phyloP scores from a whole-genome alignment of 1,140 invertebrate species.

The Helicoverpa zea region DNA sequence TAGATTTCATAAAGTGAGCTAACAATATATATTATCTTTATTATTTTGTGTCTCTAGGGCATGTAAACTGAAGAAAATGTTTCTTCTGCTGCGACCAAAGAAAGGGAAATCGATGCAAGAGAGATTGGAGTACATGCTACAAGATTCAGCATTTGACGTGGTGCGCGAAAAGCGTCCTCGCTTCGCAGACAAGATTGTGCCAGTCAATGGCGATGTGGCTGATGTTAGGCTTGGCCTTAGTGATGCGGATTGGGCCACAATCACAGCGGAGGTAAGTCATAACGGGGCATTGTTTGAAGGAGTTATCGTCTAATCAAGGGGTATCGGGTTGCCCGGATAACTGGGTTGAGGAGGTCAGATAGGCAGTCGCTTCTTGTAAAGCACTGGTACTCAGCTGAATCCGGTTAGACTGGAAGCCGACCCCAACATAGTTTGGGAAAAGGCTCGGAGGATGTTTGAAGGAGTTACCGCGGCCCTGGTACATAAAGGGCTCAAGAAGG shows the following conservation, averaged over 20 bases:
- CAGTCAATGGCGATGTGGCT: conserved; percentile 53
- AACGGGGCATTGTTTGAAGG: neutral
- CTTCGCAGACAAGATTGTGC: conserved; percentile 48
- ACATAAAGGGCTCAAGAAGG: too few species aligned
- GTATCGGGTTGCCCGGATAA: too few species aligned
- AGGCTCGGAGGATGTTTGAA: too few species aligned
- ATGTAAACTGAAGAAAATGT: conserved; percentile 45
- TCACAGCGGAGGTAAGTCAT: conserved; percentile 49
- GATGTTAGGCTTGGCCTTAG: conserved; percentile 51
- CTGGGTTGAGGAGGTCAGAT: too few species aligned
- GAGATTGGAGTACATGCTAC: conserved; percentile 38
- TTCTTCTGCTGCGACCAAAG: conserved; percentile 48
- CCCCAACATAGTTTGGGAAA: too few species aligned
- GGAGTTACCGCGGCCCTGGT: too few species aligned
- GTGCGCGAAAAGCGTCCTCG: conserved; percentile 34
- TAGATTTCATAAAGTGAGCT: too few species aligned
- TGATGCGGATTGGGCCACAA: conserved; percentile 35
- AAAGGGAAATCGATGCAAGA: conserved; percentile 23
- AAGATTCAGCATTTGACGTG: conserved; percentile 50
- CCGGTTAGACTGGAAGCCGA: too few species aligned
- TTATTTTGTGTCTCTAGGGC: conserved; percentile 22
- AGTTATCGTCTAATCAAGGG: too few species aligned
- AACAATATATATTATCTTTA: too few species aligned
- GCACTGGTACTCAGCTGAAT: too few species aligned
- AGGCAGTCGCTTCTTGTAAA: too few species aligned